Base-by-base conservation (phyloP, 2,113 vertebrate genomes). In the Tetrax tetrax region DNA sequence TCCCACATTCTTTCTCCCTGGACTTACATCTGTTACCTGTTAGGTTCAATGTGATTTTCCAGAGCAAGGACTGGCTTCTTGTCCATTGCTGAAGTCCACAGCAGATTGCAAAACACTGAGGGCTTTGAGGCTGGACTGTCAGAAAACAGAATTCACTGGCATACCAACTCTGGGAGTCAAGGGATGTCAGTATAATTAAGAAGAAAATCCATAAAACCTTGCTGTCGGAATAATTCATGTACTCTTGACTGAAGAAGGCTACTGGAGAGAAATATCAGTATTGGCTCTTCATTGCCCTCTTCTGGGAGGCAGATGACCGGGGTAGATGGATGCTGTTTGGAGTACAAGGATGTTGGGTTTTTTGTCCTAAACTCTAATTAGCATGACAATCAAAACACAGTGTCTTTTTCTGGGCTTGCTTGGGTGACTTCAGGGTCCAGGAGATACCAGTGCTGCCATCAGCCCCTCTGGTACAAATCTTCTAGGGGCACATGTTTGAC, bases 261-360 rank as follows among this genome's bases (percentile, higher is more conserved):
- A 27, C n/a, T 50, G 41, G 61, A 83, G 47, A 59, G 50, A 19
- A 19, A 47, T 63, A 83, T 59, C 63, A 56, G 7, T 8, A 5
- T 33, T 27, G 83, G 75, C 43, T 83, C 76, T 66, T 76, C 24
- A 22, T 64, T 91, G 87, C 92, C 89, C 75, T 66, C 92, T 83
- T 59, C 66, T 93, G 80, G 80, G 29, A 75, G 14, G 15, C 27
- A 37, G 53, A 22, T 50, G 24, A 54, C 19, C 7, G 1, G 5
- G 22, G 22, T 8, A 19, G 41, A 7, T 6, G 60, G 61, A 10
- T 29, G 31, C 2, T 48, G 13, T 51, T 68, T 6, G n/a, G 31
- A 65, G 23, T 7, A 21, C 8, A 20, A 33, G 43, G 35, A 27
- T n/a, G 8, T 15, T 33, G 50, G 6, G 13, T 0, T 0, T 35